Evolutionary conservation across 2,888 invertebrate genomes (phyloP).

Genomic region (Parapristionchus giblindavisi): DNA sequence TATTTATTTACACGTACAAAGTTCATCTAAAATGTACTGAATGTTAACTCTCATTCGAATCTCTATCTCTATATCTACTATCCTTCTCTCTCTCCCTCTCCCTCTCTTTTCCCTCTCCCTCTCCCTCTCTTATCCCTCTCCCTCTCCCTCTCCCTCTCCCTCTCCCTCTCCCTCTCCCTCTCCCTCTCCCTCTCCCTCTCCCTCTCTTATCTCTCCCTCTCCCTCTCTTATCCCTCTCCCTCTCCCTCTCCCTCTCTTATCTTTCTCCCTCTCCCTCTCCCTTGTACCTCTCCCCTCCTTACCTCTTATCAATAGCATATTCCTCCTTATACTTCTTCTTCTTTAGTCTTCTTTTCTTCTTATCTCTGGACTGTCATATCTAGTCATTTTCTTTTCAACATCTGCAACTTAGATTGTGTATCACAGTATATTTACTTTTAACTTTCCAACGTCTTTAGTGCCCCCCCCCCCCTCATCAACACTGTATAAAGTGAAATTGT

Average conservation of each 20-base stretch:
- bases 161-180: constrained; percentile 1
- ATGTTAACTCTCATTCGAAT: neutral
- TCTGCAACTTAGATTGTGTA: too few relatives aligned
- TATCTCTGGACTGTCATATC: too few relatives aligned
- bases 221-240: constrained; percentile 18
- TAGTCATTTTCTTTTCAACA: too few relatives aligned
- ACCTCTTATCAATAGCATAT: too few relatives aligned
- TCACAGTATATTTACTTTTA: too few relatives aligned
- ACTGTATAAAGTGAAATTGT: too few relatives aligned
- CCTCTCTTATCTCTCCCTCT: constrained; percentile 14
- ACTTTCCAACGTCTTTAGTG: too few relatives aligned
- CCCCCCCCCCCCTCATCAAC: too few relatives aligned
- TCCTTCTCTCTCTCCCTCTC: neutral
- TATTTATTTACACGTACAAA: too few relatives aligned
- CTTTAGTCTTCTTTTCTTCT: too few relatives aligned
- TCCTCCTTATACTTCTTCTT: too few relatives aligned
- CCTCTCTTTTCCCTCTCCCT: constrained; percentile 2
- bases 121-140: constrained; percentile 3
- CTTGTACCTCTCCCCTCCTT: too few relatives aligned
- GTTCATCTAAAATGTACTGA: neutral
- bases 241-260: constrained; percentile 10
- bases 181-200: neutral
- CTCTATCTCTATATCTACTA: neutral
- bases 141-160: constrained; percentile 16
- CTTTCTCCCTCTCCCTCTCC: neutral